Base-by-base conservation (phyloP, 2,113 vertebrate species). In the Dipodomys spectabilis region DNA sequence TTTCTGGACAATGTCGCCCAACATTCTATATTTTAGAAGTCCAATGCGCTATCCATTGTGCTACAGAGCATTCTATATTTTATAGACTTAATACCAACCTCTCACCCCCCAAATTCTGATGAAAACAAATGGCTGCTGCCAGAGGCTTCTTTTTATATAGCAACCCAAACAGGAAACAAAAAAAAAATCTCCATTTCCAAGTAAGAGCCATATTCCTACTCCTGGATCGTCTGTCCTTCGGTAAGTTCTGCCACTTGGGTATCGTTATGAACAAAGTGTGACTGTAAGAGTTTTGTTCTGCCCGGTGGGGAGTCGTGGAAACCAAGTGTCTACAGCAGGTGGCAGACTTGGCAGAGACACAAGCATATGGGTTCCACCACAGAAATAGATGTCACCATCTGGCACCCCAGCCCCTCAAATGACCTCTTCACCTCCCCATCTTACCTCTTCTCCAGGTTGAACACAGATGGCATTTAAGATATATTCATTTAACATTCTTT, bases 331-430 rank as follows among this genome's bases (percentile, higher is more conserved):
- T 39, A 75, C 71, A 72, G 9, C 91, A 91, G 95, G 89, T 81
- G 82, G 91, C 69, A 62, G 75, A 49, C 92, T 73, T 95, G 95
- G 93, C 95, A 67, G 95, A 65, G 80, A 78, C 39, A 7, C 13
- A 18, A 88, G 65, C 95, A 83, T 94, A 80, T 92, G 95, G 88
- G 64, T 71, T 73, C 23, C 2, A 13, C 85, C 20, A 68, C 80
- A 82, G 97, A 94, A 91, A 84, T 84, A 68, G 78, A 95, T 90
- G 92, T 88, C 89, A 53, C 96, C 97, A 96, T 89, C 93, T 97
- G 97, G 94, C 84, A 49, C 64, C 18, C 15, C 30, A 49, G 78
- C 57, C 62, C 88, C 89, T 88, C 23, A 7, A 10, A 80, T 67
- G 86, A 92, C 22, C 88, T 88, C 64, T 30, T 92, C 60, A 32